These are phyloP conservation scores for Sebastes matsubarae DNA, from an alignment of 2,797 vertebrate species.

Conservation along the genomic window DNA sequence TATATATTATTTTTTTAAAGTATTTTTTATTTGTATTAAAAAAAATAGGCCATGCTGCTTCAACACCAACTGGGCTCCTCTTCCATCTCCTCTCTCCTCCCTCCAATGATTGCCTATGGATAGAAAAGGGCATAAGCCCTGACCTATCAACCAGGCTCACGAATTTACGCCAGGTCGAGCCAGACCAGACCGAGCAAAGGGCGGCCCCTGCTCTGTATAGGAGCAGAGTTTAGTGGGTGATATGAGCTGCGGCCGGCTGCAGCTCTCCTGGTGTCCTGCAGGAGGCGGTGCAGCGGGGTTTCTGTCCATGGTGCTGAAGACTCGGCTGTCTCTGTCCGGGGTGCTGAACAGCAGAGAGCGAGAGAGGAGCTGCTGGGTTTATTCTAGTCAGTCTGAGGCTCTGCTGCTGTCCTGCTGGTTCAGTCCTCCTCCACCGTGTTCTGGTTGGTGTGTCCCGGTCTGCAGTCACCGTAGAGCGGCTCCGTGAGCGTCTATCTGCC, in stretches of 20 bases:
- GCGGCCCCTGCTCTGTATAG: neutral
- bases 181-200: neutral
- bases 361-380: constrained; percentile 5
- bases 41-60: no score
- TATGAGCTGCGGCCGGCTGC: constrained; percentile 3
- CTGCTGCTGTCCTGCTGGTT: neutral
- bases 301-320: constrained; percentile 86
- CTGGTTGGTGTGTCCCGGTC: neutral
- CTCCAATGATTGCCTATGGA: no score
- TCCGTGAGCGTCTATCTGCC: constrained; percentile 72
- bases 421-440: neutral
- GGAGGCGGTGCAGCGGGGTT: constrained; percentile 43
- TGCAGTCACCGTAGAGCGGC: neutral
- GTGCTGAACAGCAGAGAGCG: constrained; percentile 68
- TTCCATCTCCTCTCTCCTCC: no score
- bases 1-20: no score
- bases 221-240: neutral
- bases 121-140: no score
- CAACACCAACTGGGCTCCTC: no score
- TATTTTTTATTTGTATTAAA: no score
- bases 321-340: constrained; percentile 67
- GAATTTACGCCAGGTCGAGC: no score
- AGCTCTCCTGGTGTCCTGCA: constrained; percentile 26
- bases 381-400: neutral
- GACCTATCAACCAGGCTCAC: no score